Conservation (phyloP, 1,140 invertebrate species). For the Drosophila murphyi region DNA sequence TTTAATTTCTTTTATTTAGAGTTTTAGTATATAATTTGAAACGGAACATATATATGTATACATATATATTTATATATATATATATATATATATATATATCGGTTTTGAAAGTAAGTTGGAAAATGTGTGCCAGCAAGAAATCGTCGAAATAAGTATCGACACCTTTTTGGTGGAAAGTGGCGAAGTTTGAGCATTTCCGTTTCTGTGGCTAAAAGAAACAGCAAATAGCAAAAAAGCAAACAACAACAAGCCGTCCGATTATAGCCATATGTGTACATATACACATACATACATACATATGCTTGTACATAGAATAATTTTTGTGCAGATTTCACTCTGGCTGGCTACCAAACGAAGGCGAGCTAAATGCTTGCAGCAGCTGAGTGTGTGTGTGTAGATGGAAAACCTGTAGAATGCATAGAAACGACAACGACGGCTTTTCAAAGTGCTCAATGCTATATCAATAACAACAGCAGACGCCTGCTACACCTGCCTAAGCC, state of each 20-base stretch:
- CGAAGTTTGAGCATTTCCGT: constrained; percentile 75
- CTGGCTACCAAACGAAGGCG: constrained; percentile 26
- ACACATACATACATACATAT: no score
- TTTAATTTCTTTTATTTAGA: no score
- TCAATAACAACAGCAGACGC: constrained; percentile 62
- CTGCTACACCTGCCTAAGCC: constrained; percentile 71
- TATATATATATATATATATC: no score
- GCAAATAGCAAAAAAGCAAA: constrained; percentile 7
- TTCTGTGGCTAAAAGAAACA: constrained; percentile 58
- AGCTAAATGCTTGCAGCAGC: constrained; percentile 53
- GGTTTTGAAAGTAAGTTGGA: constrained; percentile 32
- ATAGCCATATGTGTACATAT: constrained; percentile 25
- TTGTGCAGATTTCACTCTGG: constrained; percentile 50
- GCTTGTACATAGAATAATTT: constrained; percentile 40
- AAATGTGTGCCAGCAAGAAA: constrained; percentile 51
- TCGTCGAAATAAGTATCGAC: constrained; percentile 43
- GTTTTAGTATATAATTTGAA: no score
- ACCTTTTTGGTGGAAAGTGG: constrained; percentile 50
- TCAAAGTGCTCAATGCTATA: constrained; percentile 81
- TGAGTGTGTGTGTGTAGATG: constrained; percentile 42
- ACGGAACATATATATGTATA: no score
- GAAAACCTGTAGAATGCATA: constrained; percentile 79
- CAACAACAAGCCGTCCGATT: constrained; percentile 22
- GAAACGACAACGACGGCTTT: constrained; percentile 63
- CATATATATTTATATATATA: no score